Conservation (phyloP, 2,888 invertebrate species). For the Drosophila prostipennis region DNA sequence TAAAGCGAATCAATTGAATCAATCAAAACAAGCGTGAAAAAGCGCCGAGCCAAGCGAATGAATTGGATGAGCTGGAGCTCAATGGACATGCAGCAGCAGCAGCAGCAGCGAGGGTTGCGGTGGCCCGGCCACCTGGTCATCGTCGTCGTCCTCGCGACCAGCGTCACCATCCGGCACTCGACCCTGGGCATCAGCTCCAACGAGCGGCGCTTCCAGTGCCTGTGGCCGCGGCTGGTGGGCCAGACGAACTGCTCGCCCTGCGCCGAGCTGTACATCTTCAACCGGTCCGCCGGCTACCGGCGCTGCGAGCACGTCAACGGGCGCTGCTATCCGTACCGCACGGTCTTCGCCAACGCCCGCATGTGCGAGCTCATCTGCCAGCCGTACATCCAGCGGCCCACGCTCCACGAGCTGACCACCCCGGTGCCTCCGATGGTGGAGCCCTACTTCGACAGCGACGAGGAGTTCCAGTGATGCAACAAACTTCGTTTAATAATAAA, state of each 20-base stretch:
- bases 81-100: not conserved
- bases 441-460: slow-evolving; percentile 1
- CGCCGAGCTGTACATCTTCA: slow-evolving; percentile 25
- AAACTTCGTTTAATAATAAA: no score
- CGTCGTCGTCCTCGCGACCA: not conserved
- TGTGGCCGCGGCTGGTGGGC: not conserved
- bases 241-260: slow-evolving; percentile 26
- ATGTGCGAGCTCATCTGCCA: slow-evolving; percentile 18
- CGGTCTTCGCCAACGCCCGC: slow-evolving; percentile 12
- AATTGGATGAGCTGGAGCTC: not conserved
- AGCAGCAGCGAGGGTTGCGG: no score
- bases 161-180: not conserved
- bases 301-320: slow-evolving; percentile 33
- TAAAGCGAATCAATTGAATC: not conserved
- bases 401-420: slow-evolving; percentile 9
- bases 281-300: not conserved
- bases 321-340: slow-evolving; percentile 13
- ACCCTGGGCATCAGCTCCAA: not conserved
- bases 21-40: not conserved
- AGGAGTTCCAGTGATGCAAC: not conserved
- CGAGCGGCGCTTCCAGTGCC: slow-evolving; percentile 5
- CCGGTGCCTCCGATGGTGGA: not conserved
- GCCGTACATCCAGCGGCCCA: slow-evolving; percentile 13
- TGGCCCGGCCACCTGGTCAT: not conserved
- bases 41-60: not conserved